phyloP scores from a whole-genome alignment of 2,113 vertebrate genomes.

The Aviceda subcristata region DNA sequence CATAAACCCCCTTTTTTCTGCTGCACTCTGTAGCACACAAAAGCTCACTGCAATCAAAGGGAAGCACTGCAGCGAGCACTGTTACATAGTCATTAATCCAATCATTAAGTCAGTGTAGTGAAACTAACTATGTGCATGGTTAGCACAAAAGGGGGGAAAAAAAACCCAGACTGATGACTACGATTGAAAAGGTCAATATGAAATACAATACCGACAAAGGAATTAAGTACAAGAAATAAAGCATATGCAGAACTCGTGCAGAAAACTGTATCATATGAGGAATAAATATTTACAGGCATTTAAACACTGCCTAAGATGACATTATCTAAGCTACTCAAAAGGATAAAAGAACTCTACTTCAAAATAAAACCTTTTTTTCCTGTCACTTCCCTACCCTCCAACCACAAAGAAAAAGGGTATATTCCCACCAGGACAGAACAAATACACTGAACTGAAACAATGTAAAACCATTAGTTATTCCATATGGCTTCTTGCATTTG shows the following conservation, averaged over 20 bases:
- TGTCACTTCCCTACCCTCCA: background rate
- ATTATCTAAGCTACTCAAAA: background rate
- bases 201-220: slow-evolving; percentile 23
- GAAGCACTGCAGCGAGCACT: slow-evolving; percentile 51
- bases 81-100: slow-evolving; percentile 70
- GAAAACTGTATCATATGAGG: background rate
- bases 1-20: background rate
- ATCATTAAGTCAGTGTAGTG: slow-evolving; percentile 71
- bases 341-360: background rate
- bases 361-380: background rate
- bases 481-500: background rate
- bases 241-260: background rate
- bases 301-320: background rate
- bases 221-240: background rate
- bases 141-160: slow-evolving; percentile 11
- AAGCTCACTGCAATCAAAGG: slow-evolving; percentile 65
- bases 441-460: background rate
- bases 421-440: background rate
- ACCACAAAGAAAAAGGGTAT: background rate
- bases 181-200: slow-evolving; percentile 39
- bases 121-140: slow-evolving; percentile 43
- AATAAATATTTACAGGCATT: background rate
- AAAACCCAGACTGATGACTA: background rate
- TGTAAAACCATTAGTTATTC: background rate
- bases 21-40: slow-evolving; percentile 49